phyloP scores from a whole-genome alignment of 2,797 vertebrate genomes.

The Eidolon dupreanum region DNA sequence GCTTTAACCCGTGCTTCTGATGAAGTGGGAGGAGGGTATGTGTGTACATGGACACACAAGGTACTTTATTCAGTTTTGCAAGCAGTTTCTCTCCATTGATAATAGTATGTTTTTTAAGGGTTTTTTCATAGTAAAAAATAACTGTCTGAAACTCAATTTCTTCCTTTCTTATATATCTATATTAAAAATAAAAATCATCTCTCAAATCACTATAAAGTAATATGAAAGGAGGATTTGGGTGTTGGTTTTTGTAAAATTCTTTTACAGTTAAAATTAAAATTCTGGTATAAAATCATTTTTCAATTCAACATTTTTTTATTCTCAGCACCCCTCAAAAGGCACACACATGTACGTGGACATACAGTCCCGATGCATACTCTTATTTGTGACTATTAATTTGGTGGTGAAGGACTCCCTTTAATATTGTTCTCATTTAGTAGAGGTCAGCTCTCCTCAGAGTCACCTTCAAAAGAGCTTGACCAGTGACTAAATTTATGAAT shows the following conservation, averaged over 20 bases:
- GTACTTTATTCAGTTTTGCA: background rate
- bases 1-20: constrained; percentile 14
- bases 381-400: constrained; percentile 55
- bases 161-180: background rate
- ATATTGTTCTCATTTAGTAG: constrained; percentile 67
- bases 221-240: background rate
- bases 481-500: constrained; percentile 77
- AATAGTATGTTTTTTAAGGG: background rate
- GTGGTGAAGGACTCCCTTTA: background rate
- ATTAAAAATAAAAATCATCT: background rate
- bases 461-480: constrained; percentile 75
- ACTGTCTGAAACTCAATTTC: background rate
- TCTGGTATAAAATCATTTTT: constrained; percentile 62
- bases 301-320: constrained; percentile 47
- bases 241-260: background rate
- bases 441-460: constrained; percentile 62
- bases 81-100: background rate
- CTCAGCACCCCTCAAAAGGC: background rate
- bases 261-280: constrained; percentile 1
- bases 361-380: constrained; percentile 39
- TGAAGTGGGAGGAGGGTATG: background rate
- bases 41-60: background rate
- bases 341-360: background rate
- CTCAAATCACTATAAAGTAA: background rate
- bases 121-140: background rate